Evolutionary conservation across 2,888 invertebrate genomes (phyloP), one percentile per base, ranked within the genome.

Genomic region (Bedellia somnulentella): DNA sequence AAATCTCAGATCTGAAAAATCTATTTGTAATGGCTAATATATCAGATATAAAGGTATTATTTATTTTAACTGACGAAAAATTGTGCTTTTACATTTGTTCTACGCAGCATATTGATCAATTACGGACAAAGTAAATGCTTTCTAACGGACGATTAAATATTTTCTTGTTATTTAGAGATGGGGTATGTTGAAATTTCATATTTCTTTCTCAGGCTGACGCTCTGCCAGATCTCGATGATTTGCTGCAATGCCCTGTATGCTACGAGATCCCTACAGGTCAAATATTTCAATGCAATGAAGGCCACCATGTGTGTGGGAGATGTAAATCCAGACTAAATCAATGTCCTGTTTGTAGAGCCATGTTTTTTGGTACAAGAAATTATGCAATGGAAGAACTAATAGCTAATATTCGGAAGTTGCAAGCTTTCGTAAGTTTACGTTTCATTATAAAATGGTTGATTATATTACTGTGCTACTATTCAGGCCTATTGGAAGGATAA

Each of bases 241-340:
- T 80, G 29, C 47, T 81, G 3, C 76, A 79, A 49, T 81, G 81
- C 45, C 80, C 79, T 13, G 71, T 81, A n/a, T 81, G 81, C 47
- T 76, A 77, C 42, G 78, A 79, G 39, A 63, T 71, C 31, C 70
- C 78, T 8, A 37, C 55, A 1, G 67, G 63, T 2, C 64, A 66
- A 35, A 75, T 80, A 34, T 63, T 71, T 36, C 77, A 79, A 44
- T 81, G 81, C 42, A 53, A 61, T 40, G 68, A 76, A 37, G 81
- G 81, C 0, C 81, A 81, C 42, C 79, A 80, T 49, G 68, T 81
- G 1, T 81, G 81, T 37, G 60, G 59, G 2, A 45, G 51, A 2
- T 81, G 81, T 46, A 76, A 66, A 40, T 41, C 46, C 24, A 68
- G 75, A 31, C 51, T 80, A 14, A 48, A 53, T 16, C 49, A 57